phyloP scores from a whole-genome alignment of 2,797 vertebrate genomes.

The Darevskia nairensis region DNA sequence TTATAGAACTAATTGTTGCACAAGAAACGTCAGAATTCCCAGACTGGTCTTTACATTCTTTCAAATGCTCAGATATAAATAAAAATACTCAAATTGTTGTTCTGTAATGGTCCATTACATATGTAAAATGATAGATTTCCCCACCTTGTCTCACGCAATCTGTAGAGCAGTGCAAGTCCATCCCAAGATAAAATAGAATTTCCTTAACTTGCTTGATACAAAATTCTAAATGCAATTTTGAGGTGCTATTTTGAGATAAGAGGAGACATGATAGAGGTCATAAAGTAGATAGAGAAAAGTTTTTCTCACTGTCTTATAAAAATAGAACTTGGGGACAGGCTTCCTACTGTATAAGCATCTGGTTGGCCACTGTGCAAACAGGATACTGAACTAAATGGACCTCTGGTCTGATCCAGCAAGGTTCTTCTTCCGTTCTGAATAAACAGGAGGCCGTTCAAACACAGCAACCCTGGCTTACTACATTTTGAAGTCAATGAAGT shows the following conservation, averaged over 20 bases:
- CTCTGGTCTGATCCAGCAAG: no score
- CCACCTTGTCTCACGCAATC: background rate
- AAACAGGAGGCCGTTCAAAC: background rate
- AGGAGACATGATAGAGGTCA: no score
- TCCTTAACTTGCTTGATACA: background rate
- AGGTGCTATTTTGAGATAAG: background rate
- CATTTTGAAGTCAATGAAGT: no score
- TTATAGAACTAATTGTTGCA: conserved; percentile 1
- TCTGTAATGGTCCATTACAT: background rate
- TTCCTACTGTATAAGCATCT: no score
- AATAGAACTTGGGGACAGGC: background rate
- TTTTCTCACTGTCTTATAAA: no score
- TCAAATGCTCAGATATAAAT: background rate
- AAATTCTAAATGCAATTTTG: background rate
- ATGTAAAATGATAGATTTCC: background rate
- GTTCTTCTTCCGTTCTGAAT: background rate
- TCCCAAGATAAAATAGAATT: background rate
- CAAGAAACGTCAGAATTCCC: conserved; percentile 1
- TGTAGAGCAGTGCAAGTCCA: background rate
- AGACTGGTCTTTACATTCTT: background rate
- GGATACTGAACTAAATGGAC: no score
- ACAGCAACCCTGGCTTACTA: background rate
- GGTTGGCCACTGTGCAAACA: no score
- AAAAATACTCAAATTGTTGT: background rate
- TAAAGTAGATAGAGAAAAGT: no score